Base-by-base conservation (phyloP, 2,113 vertebrate species). In the Sporophila hypoxantha region DNA sequence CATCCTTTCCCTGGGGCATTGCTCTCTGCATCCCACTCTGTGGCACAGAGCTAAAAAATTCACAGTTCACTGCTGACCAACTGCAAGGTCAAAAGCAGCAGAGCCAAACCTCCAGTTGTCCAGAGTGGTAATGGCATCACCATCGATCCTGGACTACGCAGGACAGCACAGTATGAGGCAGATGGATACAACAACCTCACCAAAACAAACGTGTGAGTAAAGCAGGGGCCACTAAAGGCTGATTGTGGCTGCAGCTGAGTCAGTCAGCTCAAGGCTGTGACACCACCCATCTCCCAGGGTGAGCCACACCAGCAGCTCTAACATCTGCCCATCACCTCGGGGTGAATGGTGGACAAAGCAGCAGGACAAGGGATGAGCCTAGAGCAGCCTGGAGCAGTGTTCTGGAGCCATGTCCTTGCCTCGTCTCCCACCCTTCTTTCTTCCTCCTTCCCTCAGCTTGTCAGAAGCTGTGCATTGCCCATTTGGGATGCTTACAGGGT, bases 201-300 rank as follows among this genome's bases (percentile, higher is more conserved):
- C 53, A 23, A 52, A 39, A 53, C 16, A 42, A 42, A 66, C 1
- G 0, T n/a, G 17, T 30, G 25, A 29, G 47, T 37, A 55, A 85
- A 65, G 66, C 1, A 36, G 84, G 68, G 89, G 47, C 29, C 26
- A 14, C 9, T 34, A 36, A 69, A 59, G 53, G 50, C 30, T 55
- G 60, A 37, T 7, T 37, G 59, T 39, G 81, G 44, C 67, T 89
- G 68, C 21, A 46, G 65, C 53, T 36, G 50, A 66, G 36, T 60
- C 44, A 41, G 46, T 21, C 7, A 10, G 59, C 62, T 83, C 42
- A 61, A 55, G 70, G 46, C 67, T 90, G 44, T 39, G 27, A 12
- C 10, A 64, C 16, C 41, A 26, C 27, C 61, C 9, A 0, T 34
- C 66, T 29, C 0, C 1, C 2, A 3, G 44, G 42, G 46, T 0